A percentile compares a stretch with the other conserved stretches of the same genome.
Evolutionary conservation across 2,113 vertebrate species (phyloP).

Genomic region (Macroglossus sobrinus): DNA sequence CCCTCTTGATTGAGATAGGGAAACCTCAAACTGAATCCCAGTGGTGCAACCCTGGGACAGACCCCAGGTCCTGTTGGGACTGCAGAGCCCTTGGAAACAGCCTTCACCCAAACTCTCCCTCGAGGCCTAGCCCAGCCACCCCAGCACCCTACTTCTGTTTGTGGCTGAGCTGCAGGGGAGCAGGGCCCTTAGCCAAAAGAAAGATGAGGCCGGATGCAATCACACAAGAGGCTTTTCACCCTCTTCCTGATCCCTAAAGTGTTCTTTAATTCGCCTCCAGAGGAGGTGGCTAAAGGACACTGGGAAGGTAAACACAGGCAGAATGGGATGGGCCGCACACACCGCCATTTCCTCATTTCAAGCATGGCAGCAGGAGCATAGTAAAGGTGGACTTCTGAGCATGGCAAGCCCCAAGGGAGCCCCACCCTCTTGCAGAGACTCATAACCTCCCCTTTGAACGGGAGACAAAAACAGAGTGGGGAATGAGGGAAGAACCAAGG

Average conservation of each 20-base stretch:
- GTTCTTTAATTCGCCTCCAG: constrained; percentile 55
- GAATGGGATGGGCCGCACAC: constrained; percentile 27
- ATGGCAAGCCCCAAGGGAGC: background rate
- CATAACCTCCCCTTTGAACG: background rate
- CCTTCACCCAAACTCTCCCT: background rate
- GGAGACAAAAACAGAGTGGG: background rate
- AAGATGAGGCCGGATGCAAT: constrained; percentile 66
- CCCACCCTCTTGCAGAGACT: background rate
- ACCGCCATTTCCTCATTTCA: constrained; percentile 49
- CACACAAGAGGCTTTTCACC: constrained; percentile 67
- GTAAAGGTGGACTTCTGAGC: background rate
- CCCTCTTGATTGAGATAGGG: background rate
- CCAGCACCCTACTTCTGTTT: constrained; percentile 26
- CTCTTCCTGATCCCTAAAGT: constrained; percentile 62
- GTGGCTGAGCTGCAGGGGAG: background rate
- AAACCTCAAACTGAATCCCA: background rate
- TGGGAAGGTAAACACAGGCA: constrained; percentile 40
- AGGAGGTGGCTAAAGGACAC: constrained; percentile 63
- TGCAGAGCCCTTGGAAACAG: background rate
- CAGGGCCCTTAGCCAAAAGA: constrained; percentile 69
- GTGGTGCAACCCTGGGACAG: background rate
- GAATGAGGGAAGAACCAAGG: background rate
- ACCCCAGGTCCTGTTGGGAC: background rate
- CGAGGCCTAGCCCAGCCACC: background rate
- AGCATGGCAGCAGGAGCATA: background rate